Conservation (phyloP, 2,113 vertebrate genomes). For the Narcine bancroftii region DNA sequence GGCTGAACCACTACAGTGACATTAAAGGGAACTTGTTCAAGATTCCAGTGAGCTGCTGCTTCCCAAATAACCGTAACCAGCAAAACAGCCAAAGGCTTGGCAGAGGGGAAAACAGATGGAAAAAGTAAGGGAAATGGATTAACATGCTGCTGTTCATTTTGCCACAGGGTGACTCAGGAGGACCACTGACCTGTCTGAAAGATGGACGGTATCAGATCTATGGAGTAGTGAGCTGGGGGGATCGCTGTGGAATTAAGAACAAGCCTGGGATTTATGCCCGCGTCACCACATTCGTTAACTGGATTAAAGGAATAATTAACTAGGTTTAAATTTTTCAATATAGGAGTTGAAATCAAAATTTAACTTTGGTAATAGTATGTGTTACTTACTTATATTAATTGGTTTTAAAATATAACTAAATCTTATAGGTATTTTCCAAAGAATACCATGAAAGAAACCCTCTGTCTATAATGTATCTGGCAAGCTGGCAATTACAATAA, state of each 20-base stretch:
- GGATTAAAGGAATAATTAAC: slow-evolving; percentile 55
- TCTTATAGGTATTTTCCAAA: neutral
- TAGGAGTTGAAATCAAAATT: neutral
- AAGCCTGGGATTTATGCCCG: slow-evolving; percentile 83
- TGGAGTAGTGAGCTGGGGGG: slow-evolving; percentile 91
- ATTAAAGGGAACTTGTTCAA: neutral
- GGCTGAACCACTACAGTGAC: too few species aligned
- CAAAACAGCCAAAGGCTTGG: neutral
- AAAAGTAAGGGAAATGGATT: neutral
- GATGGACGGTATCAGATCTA: slow-evolving; percentile 56
- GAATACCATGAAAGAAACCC: neutral
- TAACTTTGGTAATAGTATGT: neutral
- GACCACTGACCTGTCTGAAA: slow-evolving; percentile 71
- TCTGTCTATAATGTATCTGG: neutral
- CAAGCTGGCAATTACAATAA: neutral
- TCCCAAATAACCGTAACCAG: neutral
- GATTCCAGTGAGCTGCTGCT: neutral
- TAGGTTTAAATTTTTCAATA: neutral
- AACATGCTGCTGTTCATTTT: slow-evolving; percentile 26
- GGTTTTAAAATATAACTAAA: neutral
- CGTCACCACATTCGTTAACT: slow-evolving; percentile 62
- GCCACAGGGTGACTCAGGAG: slow-evolving; percentile 84
- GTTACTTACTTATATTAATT: neutral
- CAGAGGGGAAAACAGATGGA: neutral
- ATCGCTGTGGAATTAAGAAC: slow-evolving; percentile 66